A percentile compares a stretch with the other conserved stretches of the same genome.
These are phyloP conservation scores for Drosophila rellima DNA, from an alignment of 2,888 invertebrate genomes.

Conservation along the genomic window DNA sequence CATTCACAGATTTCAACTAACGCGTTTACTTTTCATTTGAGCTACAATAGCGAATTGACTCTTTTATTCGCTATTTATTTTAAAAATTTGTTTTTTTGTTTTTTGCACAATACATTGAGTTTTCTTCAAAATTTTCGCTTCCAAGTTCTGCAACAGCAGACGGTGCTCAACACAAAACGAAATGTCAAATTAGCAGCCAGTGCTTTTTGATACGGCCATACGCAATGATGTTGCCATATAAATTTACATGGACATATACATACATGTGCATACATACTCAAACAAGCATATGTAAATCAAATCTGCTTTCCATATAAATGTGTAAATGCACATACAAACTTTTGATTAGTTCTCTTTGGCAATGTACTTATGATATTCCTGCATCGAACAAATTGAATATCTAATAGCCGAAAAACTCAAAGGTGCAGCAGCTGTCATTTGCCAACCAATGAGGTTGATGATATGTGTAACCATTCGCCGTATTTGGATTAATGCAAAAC, in stretches of 20 bases:
- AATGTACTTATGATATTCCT: conserved; percentile 27
- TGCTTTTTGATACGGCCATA: conserved; percentile 65
- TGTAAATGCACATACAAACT: conserved; percentile 19
- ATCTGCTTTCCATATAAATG: conserved; percentile 36
- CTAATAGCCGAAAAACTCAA: conserved; percentile 50
- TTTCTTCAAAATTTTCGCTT: conserved; percentile 39
- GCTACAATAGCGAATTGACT: background rate
- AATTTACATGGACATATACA: conserved; percentile 48
- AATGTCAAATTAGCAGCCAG: conserved; percentile 64
- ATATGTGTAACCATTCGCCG: conserved; percentile 43
- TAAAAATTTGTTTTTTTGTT: conserved; percentile 28
- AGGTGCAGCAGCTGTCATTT: conserved; percentile 67
- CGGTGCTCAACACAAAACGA: conserved; percentile 63
- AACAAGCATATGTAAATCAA: conserved; percentile 23
- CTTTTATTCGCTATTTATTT: conserved; percentile 3
- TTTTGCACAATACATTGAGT: conserved; percentile 33
- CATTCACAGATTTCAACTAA: conserved; percentile 8
- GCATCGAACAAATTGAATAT: conserved; percentile 35
- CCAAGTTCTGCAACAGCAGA: conserved; percentile 50
- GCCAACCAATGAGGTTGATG: conserved; percentile 40
- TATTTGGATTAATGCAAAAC: conserved; percentile 13
- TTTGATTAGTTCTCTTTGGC: conserved; percentile 24
- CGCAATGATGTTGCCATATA: conserved; percentile 72
- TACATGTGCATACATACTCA: conserved; percentile 35
- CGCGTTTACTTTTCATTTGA: conserved; percentile 3